Base-by-base conservation (phyloP, 2,113 vertebrate species). In the Apaloderma vittatum region DNA sequence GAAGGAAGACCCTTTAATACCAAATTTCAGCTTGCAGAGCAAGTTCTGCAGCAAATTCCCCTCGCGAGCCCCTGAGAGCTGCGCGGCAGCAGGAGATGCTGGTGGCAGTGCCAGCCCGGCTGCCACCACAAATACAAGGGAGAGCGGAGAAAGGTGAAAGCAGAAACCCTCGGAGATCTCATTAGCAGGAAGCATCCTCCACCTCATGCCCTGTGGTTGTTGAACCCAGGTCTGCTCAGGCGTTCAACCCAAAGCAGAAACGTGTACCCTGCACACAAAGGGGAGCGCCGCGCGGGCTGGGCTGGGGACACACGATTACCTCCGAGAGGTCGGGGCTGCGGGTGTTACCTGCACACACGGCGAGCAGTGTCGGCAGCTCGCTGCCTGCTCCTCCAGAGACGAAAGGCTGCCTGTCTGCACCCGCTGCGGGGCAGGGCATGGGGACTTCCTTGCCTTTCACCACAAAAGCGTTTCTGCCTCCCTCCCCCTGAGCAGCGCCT, bases 111-210 rank as follows among this genome's bases (percentile, higher is more conserved):
- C 83, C 95, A 72, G 84, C 45, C 91, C 3, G 15, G 77, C 68
- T 76, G 73, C 80, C 8, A 0, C 71, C 63, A 88, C 43, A 92
- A 46, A 81, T 32, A 84, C 9, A 6, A 84, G 91, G 75, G 37
- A 66, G 90, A 94, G 78, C 0, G 0, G 80, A 43, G 93, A 82
- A 48, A 68, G 95, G 93, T 86, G 94, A 92, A 96, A 49, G 67
- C 78, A 80, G 76, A 65, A 86, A 93, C 97, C 98, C 97, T 97
- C 75, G 1, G 98, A 98, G 98, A 98, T 93, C 98, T 99, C 98
- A 98, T 98, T 99, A 98, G 97, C 34, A 23, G 95, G 88, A 96
- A 98, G 86, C 96, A 86, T 97, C 97, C 88, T 97, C 96, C 77
- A 58, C 40, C 97, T 95, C 82, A 58, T 97, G 97, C 97, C 59